These are phyloP conservation scores for Drosophila ercepeae DNA, from an alignment of 1,140 invertebrate species.

Conservation along the genomic window DNA sequence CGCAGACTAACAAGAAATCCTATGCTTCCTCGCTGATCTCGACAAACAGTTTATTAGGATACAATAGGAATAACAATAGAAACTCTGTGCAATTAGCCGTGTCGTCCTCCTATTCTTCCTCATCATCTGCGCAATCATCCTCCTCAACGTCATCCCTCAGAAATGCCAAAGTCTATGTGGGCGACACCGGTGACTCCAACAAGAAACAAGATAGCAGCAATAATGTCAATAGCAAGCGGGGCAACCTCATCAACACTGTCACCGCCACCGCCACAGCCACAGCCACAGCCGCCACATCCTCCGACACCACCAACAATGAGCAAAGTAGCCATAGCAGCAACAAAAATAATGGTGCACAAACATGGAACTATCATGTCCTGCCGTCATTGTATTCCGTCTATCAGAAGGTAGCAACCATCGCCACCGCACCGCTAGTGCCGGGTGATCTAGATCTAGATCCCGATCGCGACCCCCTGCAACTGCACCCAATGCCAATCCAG, in stretches of 20 bases:
- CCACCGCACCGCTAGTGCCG: slow-evolving; percentile 12
- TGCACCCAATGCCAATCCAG: slow-evolving; percentile 9
- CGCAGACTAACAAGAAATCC: slow-evolving; percentile 83
- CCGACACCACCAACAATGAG: slow-evolving; percentile 62
- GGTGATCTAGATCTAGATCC: slow-evolving; percentile 5
- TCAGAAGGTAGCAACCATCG: slow-evolving; percentile 89
- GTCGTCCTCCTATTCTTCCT: slow-evolving; percentile 55
- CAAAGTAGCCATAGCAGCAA: slow-evolving; percentile 58
- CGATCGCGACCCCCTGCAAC: slow-evolving; percentile 2
- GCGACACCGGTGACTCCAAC: slow-evolving; percentile 69
- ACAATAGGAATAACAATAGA: slow-evolving; percentile 76
- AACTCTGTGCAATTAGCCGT: slow-evolving; percentile 74
- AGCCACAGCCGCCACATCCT: slow-evolving; percentile 50
- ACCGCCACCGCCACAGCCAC: slow-evolving; percentile 46
- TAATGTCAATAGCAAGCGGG: slow-evolving; percentile 43
- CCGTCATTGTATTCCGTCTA: slow-evolving; percentile 92
- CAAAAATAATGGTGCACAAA: slow-evolving; percentile 85
- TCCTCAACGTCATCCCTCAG: slow-evolving; percentile 67
- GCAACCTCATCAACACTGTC: slow-evolving; percentile 72
- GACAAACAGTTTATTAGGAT: slow-evolving; percentile 83
- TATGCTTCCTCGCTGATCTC: slow-evolving; percentile 83
- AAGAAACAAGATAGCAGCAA: slow-evolving; percentile 37
- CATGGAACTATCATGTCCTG: slow-evolving; percentile 93
- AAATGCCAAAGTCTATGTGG: slow-evolving; percentile 75
- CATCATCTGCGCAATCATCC: slow-evolving; percentile 66